These are phyloP conservation scores for Naso thynnoides DNA, from an alignment of 2,797 vertebrate species.

Conservation along the genomic window DNA sequence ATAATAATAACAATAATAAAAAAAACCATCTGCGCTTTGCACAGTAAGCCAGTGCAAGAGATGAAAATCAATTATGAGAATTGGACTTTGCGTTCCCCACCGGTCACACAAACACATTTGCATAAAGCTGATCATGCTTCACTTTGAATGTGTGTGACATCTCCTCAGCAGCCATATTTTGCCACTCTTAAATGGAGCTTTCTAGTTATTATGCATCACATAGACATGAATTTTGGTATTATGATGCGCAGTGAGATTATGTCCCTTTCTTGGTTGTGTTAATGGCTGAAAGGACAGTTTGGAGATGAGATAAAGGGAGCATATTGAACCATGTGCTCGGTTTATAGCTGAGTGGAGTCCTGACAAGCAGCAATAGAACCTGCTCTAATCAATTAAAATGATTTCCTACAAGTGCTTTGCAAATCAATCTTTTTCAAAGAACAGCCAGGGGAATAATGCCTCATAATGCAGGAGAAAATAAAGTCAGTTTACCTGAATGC, in stretches of 20 bases:
- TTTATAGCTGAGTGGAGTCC: conserved; percentile 7
- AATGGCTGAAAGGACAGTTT: conserved; percentile 32
- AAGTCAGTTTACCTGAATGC: neutral
- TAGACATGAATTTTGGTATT: conserved; percentile 47
- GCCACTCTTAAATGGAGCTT: conserved; percentile 36
- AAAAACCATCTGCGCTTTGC: conserved; percentile 16
- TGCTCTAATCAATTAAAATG: conserved; percentile 12
- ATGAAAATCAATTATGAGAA: conserved; percentile 61
- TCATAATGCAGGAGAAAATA: conserved; percentile 2
- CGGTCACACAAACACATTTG: conserved; percentile 53
- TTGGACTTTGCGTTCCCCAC: conserved; percentile 42
- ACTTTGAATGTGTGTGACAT: conserved; percentile 48
- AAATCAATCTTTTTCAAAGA: conserved; percentile 4
- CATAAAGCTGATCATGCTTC: conserved; percentile 54
- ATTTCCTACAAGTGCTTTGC: conserved; percentile 24
- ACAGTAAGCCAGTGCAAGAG: conserved; percentile 32
- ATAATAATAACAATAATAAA: conserved; percentile 1
- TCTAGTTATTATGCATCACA: conserved; percentile 25
- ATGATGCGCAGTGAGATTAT: conserved; percentile 39
- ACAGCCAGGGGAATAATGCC: neutral
- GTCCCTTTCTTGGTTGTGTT: conserved; percentile 12
- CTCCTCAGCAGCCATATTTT: conserved; percentile 31
- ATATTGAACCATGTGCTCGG: conserved; percentile 32
- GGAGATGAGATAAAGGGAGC: conserved; percentile 40
- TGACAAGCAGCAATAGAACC: conserved; percentile 11